Conservation (phyloP, 2,888 invertebrate genomes). For the Caradrina kadenii region DNA sequence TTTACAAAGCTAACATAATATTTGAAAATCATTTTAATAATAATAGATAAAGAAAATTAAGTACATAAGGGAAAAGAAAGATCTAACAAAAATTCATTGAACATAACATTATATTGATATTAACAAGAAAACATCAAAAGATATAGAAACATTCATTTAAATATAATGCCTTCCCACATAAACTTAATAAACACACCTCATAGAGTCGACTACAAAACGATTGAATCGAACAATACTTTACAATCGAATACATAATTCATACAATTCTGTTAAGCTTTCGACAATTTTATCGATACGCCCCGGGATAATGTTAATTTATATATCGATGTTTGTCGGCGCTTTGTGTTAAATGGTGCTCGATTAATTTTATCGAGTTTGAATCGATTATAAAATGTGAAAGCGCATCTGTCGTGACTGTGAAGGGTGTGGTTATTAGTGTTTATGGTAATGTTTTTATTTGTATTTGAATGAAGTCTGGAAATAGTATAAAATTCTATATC, state of each 20-base stretch:
- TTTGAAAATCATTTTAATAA: no score
- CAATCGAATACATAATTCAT: conserved; percentile 68
- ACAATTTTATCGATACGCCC: conserved; percentile 68
- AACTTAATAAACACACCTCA: conserved; percentile 52
- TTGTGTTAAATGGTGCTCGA: conserved; percentile 70
- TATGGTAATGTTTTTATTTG: conserved; percentile 67
- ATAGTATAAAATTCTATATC: background rate
- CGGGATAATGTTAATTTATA: conserved; percentile 69
- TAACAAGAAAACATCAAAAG: background rate
- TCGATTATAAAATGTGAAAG: conserved; percentile 69
- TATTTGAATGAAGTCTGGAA: conserved; percentile 8
- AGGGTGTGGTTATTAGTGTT: conserved; percentile 62
- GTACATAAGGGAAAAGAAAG: background rate
- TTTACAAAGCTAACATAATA: no score
- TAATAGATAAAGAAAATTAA: no score
- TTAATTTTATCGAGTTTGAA: conserved; percentile 69
- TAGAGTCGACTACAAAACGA: conserved; percentile 60
- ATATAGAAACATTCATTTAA: conserved; percentile 24
- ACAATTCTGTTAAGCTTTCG: conserved; percentile 70
- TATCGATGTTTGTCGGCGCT: conserved; percentile 68
- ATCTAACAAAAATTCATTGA: background rate
- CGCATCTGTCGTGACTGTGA: conserved; percentile 75
- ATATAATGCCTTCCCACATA: conserved; percentile 41
- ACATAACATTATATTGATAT: background rate
- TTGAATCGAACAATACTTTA: conserved; percentile 64